Base-by-base conservation (phyloP, 2,113 vertebrate species). In the Chunga burmeisteri region DNA sequence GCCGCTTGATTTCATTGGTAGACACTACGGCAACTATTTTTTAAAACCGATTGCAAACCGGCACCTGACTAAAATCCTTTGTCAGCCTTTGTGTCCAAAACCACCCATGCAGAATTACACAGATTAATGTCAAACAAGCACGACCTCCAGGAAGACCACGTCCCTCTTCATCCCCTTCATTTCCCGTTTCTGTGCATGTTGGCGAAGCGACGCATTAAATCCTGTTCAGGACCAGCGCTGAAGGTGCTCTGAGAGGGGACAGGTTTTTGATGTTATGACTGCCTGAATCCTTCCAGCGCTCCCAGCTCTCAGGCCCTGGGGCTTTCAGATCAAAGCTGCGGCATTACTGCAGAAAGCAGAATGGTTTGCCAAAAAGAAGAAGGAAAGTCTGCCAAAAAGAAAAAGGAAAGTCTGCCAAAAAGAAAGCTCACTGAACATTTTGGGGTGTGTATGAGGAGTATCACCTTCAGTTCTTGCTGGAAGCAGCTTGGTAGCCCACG, bases 281-380 rank as follows among this genome's bases (percentile, higher is more conserved):
- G 72, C 72, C 32, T 0, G 0, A 84, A 81, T 91, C 59, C 36
- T 80, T 56, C 75, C 63, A 72, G n/a, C 22, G 30, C 89, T 90
- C 68, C 46, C 67, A 94, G 91, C 55, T 72, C 66, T 38, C 0
- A 0, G 55, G 59, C 86, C 56, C 63, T 1, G 0, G 36, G 72
- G 55, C 47, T 94, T 78, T 81, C 50, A 79, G 77, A 93, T 91
- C 84, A 96, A 96, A 94, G 91, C 84, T 12, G 13, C 3, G 12
- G 47, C 59, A 49, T 46, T 81, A 30, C 73, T 84, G 83, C 68
- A 94, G 67, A 86, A 47, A 78, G 53, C 30, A 81, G 72, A 95
- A 42, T 0, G 0, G 26, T 70, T 93, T 89, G 80, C 80, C 81
- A 68, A 50, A 80, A 78, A 82, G 44, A 56, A 70, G n/a, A 10